Evolutionary conservation across 2,888 invertebrate species (phyloP).

Genomic region (Dusona sp.): DNA sequence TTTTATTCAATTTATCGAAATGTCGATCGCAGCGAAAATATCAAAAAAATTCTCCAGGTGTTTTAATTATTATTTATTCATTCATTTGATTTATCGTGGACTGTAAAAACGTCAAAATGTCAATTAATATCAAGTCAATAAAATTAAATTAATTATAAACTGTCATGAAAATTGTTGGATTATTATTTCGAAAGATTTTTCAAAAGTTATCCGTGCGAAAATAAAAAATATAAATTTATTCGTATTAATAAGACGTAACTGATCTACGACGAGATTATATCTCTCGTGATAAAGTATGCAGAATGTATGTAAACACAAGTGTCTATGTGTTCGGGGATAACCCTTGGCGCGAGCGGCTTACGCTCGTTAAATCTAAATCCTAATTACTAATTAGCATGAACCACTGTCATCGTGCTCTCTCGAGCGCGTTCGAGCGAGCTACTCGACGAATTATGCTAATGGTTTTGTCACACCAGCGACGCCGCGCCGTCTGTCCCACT

Average conservation of each 20-base stretch:
- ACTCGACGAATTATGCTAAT: slow-evolving; percentile 72
- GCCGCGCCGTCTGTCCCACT: slow-evolving; percentile 62
- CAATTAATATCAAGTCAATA: background rate
- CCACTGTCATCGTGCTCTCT: slow-evolving; percentile 68
- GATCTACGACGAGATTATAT: slow-evolving; percentile 40
- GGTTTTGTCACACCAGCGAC: slow-evolving; percentile 63
- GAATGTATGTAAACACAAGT: background rate
- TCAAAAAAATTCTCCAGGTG: background rate
- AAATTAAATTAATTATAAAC: background rate
- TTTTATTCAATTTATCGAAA: background rate
- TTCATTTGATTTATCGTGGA: background rate
- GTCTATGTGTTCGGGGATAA: slow-evolving; percentile 17
- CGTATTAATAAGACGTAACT: slow-evolving; percentile 17
- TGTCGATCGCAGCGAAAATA: background rate
- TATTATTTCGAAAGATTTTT: background rate
- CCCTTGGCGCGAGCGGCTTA: slow-evolving; percentile 35
- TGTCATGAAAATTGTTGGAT: background rate
- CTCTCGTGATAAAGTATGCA: slow-evolving; percentile 1
- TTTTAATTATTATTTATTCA: background rate
- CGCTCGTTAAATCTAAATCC: slow-evolving; percentile 66
- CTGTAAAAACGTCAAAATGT: background rate
- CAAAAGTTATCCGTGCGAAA: background rate
- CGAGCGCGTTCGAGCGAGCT: slow-evolving; percentile 57
- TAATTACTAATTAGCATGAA: slow-evolving; percentile 69
- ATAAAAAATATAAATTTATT: background rate